These are phyloP conservation scores for Drosophila ustulata DNA, from an alignment of 2,888 invertebrate species.

Conservation along the genomic window DNA sequence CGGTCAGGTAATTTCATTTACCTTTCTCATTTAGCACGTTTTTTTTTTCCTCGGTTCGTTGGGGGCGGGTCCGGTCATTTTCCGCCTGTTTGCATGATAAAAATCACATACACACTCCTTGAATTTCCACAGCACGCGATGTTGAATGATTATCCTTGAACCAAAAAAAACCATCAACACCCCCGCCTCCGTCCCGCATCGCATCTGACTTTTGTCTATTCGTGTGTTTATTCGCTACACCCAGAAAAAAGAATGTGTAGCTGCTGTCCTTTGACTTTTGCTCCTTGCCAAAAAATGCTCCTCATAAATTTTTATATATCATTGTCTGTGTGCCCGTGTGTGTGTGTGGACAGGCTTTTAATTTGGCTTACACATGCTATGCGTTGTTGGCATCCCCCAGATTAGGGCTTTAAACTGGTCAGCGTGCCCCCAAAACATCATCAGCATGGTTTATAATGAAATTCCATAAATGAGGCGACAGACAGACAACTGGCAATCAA, in stretches of 20 bases:
- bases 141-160: conserved; percentile 83
- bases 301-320: conserved; percentile 71
- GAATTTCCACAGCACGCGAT: conserved; percentile 84
- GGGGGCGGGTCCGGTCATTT: conserved; percentile 54
- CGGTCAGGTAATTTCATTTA: conserved; percentile 80
- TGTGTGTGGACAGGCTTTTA: conserved; percentile 42
- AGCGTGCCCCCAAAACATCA: conserved; percentile 4
- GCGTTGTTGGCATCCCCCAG: conserved; percentile 32
- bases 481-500: conserved; percentile 65
- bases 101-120: conserved; percentile 85
- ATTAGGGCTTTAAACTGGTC: conserved; percentile 39
- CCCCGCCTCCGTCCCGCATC: conserved; percentile 10
- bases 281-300: conserved; percentile 45
- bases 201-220: conserved; percentile 57
- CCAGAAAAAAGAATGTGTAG: conserved; percentile 35
- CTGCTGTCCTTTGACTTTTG: conserved; percentile 66
- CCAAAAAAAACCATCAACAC: conserved; percentile 36
- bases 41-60: conserved; percentile 41
- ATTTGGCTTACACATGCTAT: conserved; percentile 69
- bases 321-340: conserved; percentile 43
- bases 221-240: conserved; percentile 52
- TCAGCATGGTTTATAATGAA: conserved; percentile 63
- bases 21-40: conserved; percentile 80
- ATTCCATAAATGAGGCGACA: conserved; percentile 61
- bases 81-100: conserved; percentile 83